Evolutionary conservation across 2,113 vertebrate species (phyloP).

Genomic region (Xenopus laevis): DNA sequence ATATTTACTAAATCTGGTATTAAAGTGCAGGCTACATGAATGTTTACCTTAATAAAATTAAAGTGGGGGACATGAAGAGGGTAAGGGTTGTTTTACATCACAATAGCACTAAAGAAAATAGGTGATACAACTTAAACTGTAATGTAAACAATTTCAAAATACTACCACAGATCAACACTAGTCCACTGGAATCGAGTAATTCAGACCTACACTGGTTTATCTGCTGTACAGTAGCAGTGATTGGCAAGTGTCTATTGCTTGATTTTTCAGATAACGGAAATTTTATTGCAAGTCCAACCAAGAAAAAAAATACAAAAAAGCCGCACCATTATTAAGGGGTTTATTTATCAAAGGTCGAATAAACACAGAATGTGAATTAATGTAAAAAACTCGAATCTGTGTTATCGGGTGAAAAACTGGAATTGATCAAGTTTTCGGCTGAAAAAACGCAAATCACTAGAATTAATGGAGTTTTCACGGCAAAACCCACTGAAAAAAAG

Average conservation of each 20-base stretch:
- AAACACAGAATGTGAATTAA: too few relatives aligned
- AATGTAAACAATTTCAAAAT: not conserved
- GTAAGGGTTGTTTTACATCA: not conserved
- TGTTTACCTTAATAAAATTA: not conserved
- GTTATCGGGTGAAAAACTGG: too few relatives aligned
- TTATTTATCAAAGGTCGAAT: too few relatives aligned
- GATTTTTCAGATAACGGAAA: not conserved
- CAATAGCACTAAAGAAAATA: not conserved
- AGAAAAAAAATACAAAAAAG: not conserved
- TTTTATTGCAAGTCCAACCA: not conserved
- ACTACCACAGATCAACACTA: not conserved
- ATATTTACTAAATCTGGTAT: not conserved
- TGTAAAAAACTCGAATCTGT: too few relatives aligned
- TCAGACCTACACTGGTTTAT: not conserved
- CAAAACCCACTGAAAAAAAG: too few relatives aligned
- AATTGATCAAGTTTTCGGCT: too few relatives aligned
- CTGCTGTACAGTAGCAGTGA: not conserved
- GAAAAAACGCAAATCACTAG: too few relatives aligned
- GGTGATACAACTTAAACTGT: not conserved
- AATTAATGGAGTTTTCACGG: too few relatives aligned
- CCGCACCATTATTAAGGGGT: not conserved
- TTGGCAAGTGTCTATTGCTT: not conserved
- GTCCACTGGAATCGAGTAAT: not conserved
- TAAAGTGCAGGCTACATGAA: conserved; percentile 5
- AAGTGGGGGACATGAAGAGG: not conserved